Conservation (phyloP, 2,113 vertebrate species). For the Onychostoma macrolepis region DNA sequence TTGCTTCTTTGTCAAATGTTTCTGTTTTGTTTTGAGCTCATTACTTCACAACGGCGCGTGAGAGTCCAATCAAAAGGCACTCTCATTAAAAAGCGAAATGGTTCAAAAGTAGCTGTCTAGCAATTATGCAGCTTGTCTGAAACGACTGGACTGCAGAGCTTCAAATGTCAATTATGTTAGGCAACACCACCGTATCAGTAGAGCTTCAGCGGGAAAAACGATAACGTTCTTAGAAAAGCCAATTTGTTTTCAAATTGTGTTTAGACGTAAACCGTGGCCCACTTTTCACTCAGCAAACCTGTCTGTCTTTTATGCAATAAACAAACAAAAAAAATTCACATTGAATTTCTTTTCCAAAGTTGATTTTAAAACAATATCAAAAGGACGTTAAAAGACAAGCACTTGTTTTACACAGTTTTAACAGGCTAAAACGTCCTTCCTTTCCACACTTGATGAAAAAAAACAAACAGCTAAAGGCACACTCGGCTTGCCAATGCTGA, state of each 20-base stretch:
- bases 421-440: constrained; percentile 10
- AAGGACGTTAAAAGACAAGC: background rate
- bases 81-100: constrained; percentile 58
- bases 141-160: constrained; percentile 36
- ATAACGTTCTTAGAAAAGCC: constrained; percentile 8
- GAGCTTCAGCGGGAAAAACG: background rate
- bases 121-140: constrained; percentile 51
- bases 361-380: constrained; percentile 31
- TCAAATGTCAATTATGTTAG: constrained; percentile 50
- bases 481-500: constrained; percentile 30
- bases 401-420: background rate
- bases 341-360: constrained; percentile 2
- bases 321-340: background rate
- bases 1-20: constrained; percentile 36
- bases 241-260: constrained; percentile 31
- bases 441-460: constrained; percentile 3
- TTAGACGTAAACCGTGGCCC: constrained; percentile 7
- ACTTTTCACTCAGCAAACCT: constrained; percentile 14
- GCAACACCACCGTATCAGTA: constrained; percentile 8
- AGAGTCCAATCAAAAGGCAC: constrained; percentile 57
- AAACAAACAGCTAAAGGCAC: background rate
- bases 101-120: constrained; percentile 46
- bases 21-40: constrained; percentile 49
- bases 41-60: constrained; percentile 50
- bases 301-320: background rate